Evolutionary conservation across 2,797 vertebrate genomes (phyloP), one percentile per base, ranked within the genome.

Genomic region (Cryptoprocta ferox): DNA sequence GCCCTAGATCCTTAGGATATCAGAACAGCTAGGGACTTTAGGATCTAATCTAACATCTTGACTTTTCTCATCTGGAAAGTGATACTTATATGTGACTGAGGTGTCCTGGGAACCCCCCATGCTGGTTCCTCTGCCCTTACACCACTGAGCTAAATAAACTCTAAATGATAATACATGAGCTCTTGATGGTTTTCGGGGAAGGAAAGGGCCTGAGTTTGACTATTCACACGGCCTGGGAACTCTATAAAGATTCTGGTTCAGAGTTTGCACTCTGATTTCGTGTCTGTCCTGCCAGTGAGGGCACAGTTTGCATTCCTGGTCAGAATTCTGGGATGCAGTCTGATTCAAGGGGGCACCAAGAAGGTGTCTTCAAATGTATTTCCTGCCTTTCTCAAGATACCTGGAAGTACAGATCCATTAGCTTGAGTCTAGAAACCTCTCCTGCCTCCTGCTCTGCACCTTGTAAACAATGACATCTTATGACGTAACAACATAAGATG

Each of bases 81-180:
- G 70, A 53, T 21, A 26, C 32, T 53, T n/a, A 37, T 32, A 11
- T 68, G 70, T 71, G 80, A 76, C 0, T 68, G 61, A 81, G 53
- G 66, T 63, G 45, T 94, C 50, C 63, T 53, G 53, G 76, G 82
- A 53, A 63, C 9, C 15, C 68, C 39, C 28, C 45, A 39, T 15
- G 12, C 21, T 91, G n/a, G 37, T 56, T n/a, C 85, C 84, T 75
- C 59, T 92, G 84, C 18, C 21, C 13, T 93, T 48, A 70, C 2
- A 59, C 14, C 18, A 53, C 9, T 68, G 48, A 35, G 81, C 5
- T 88, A 95, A 98, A 98, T 97, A 98, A 98, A 98, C 35, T 63
- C 50, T 89, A 71, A 66, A 13, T n/a, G 68, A 83, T 84, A 48
- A 35, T 32, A 15, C 24, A 61, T 48, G n/a, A 61, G n/a, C 21